phyloP scores from a whole-genome alignment of 2,888 invertebrate species.

The Labia minor region DNA sequence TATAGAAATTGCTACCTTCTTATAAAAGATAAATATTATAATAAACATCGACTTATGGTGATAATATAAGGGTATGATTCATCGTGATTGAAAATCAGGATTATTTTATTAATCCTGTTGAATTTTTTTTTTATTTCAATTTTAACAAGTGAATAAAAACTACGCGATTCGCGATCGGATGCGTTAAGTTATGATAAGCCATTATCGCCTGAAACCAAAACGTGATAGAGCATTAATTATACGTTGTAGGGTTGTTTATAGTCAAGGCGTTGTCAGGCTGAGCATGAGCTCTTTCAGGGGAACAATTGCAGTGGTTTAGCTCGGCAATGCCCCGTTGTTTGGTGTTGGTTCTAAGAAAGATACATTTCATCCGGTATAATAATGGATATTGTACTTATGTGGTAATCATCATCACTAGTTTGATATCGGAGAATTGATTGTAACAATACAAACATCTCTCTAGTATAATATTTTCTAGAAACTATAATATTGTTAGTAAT shows the following conservation, averaged over 20 bases:
- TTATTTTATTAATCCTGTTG: no score
- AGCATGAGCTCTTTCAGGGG: not conserved
- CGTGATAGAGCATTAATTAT: not conserved
- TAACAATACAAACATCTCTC: no score
- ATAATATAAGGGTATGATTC: no score
- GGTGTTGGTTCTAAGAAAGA: not conserved
- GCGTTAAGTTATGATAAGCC: not conserved
- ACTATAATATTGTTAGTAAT: no score
- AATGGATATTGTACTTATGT: not conserved
- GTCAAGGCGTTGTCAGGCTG: not conserved
- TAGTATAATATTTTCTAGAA: no score
- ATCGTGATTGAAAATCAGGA: no score
- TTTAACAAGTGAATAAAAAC: not conserved
- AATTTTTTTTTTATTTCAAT: not conserved
- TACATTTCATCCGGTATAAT: not conserved
- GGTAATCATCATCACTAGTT: not conserved
- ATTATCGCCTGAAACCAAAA: not conserved
- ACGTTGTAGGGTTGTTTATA: not conserved
- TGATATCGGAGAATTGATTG: no score
- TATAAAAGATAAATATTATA: no score
- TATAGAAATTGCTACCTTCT: no score
- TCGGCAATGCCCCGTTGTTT: not conserved
- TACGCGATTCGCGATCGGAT: no score
- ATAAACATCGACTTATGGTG: no score
- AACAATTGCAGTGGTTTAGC: not conserved